Conservation (phyloP, 2,797 vertebrate genomes). For the Kryptopterus vitreolus region DNA sequence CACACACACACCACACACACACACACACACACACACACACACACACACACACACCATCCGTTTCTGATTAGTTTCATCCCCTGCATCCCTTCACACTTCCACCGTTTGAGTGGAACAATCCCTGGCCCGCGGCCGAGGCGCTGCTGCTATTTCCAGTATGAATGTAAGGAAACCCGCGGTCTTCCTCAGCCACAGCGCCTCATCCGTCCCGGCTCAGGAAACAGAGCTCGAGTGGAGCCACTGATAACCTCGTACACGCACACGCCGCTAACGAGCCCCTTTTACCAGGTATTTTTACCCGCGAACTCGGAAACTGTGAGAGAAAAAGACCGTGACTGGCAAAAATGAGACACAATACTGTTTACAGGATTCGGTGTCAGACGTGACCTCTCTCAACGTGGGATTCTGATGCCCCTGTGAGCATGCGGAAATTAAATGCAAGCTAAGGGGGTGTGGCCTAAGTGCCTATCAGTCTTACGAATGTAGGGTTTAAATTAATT, state of each 20-base stretch:
- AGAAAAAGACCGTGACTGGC: constrained; percentile 7
- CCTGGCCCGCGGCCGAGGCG: constrained; percentile 82
- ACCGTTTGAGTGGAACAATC: constrained; percentile 76
- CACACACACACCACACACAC: constrained; percentile 22
- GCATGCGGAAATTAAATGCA: background rate
- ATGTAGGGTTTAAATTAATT: background rate
- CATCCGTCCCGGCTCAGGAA: constrained; percentile 48
- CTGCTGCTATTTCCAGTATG: constrained; percentile 88
- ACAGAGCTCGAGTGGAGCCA: constrained; percentile 39
- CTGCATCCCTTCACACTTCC: constrained; percentile 47
- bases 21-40: constrained; percentile 31
- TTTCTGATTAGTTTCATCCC: background rate
- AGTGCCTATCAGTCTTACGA: constrained; percentile 7
- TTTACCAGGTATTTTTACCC: constrained; percentile 40
- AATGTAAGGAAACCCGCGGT: constrained; percentile 82
- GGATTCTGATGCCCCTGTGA: background rate
- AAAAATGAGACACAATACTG: background rate
- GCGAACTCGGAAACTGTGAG: constrained; percentile 16
- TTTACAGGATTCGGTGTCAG: constrained; percentile 24
- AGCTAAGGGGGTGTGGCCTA: background rate
- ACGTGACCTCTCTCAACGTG: background rate
- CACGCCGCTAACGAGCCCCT: constrained; percentile 39
- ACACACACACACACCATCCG: constrained; percentile 19
- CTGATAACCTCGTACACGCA: constrained; percentile 48
- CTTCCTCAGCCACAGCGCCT: constrained; percentile 59